These are phyloP conservation scores for Nipponacmea schrenckii DNA, from an alignment of 2,888 invertebrate genomes.

Conservation along the genomic window DNA sequence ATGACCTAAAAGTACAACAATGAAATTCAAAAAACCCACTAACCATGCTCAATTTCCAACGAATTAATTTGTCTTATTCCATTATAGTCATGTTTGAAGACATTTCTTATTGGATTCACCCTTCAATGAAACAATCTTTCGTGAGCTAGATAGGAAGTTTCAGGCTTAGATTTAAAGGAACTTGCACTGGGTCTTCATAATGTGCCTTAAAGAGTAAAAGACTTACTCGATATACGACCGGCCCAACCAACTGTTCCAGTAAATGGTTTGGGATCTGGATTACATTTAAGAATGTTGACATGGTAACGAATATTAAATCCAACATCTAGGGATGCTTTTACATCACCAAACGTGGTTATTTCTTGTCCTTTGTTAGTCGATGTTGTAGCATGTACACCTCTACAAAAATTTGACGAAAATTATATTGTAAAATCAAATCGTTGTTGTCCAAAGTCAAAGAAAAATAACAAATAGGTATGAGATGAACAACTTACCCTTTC, in stretches of 20 bases:
- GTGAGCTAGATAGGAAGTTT: too few relatives aligned
- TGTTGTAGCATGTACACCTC: not conserved
- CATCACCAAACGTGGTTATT: not conserved
- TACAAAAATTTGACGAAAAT: not conserved
- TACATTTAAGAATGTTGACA: not conserved
- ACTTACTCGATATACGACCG: not conserved
- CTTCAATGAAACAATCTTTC: too few relatives aligned
- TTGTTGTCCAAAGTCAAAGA: too few relatives aligned
- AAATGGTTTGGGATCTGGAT: not conserved
- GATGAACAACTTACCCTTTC: not conserved
- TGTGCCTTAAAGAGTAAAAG: not conserved
- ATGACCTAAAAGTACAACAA: conserved; percentile 1
- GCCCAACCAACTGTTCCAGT: conserved; percentile 8
- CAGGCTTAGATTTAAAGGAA: too few relatives aligned
- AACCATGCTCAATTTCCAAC: too few relatives aligned
- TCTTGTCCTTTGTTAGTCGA: not conserved
- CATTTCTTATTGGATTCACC: too few relatives aligned
- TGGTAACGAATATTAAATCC: not conserved
- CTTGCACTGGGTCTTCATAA: too few relatives aligned
- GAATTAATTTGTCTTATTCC: too few relatives aligned
- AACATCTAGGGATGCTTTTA: not conserved
- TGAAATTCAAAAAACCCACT: too few relatives aligned
- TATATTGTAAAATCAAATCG: too few relatives aligned
- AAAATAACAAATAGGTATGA: too few relatives aligned
- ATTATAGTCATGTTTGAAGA: too few relatives aligned